phyloP scores from a whole-genome alignment of 1,140 invertebrate genomes.

The Phortica variegata region DNA sequence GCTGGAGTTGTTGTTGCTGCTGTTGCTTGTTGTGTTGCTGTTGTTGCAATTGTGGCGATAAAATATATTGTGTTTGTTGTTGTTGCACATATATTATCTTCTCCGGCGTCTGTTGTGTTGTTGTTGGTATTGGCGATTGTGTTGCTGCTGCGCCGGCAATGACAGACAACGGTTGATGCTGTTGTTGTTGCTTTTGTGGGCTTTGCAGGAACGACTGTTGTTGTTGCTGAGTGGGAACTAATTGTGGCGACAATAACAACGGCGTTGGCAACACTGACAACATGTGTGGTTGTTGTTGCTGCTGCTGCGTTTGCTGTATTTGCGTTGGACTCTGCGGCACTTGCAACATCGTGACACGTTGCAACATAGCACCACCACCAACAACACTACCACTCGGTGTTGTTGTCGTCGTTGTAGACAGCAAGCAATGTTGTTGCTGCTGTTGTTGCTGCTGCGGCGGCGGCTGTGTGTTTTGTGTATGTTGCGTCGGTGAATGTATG shows the following conservation, averaged over 20 bases:
- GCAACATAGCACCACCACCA: too few species aligned
- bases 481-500: conserved; percentile 39
- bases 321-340: conserved; percentile 1
- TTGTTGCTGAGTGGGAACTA: conserved; percentile 11
- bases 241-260: conserved; percentile 41
- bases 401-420: too few species aligned
- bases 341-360: too few species aligned
- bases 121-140: conserved; percentile 25
- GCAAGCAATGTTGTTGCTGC: conserved; percentile 8
- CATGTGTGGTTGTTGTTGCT: conserved; percentile 38
- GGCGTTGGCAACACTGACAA: conserved; percentile 38
- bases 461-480: conserved; percentile 6
- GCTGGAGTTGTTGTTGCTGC: conserved; percentile 14
- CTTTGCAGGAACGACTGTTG: conserved; percentile 9
- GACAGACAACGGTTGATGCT: conserved; percentile 34
- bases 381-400: too few species aligned
- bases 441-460: conserved; percentile 15
- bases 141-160: conserved; percentile 34
- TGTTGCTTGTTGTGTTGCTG: conserved; percentile 17
- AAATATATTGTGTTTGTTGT: too few species aligned
- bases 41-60: not conserved
- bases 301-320: conserved; percentile 22
- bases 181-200: conserved; percentile 12
- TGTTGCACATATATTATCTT: conserved; percentile 25
- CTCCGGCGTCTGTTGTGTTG: conserved; percentile 10